These are phyloP conservation scores for Tauraco hartlaubi DNA, from an alignment of 2,797 vertebrate genomes.

Conservation along the genomic window DNA sequence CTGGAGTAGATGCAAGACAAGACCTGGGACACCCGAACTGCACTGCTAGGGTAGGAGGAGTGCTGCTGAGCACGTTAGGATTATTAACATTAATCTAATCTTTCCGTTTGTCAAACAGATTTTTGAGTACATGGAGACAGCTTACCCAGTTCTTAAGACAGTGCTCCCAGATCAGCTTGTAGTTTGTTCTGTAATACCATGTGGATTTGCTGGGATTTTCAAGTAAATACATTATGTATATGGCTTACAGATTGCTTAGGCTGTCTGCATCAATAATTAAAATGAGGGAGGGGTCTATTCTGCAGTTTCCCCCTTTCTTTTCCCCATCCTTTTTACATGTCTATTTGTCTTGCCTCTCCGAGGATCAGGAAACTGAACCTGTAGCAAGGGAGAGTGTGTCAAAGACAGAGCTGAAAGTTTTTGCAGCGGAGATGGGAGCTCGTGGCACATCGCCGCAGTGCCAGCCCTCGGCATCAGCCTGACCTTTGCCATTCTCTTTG, in stretches of 20 bases:
- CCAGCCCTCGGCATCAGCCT: not conserved
- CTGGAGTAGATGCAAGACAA: not conserved
- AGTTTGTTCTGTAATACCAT: slow-evolving; percentile 69
- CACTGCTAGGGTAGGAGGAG: not conserved
- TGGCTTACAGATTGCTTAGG: slow-evolving; percentile 75
- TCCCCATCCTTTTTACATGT: not conserved
- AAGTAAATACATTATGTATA: slow-evolving; percentile 78
- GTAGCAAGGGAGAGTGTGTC: not conserved
- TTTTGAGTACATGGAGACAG: slow-evolving; percentile 63
- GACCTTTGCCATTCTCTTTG: slow-evolving; percentile 23
- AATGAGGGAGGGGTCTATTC: slow-evolving; percentile 32
- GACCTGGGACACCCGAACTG: not conserved
- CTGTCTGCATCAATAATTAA: slow-evolving; percentile 76
- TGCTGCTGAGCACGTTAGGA: slow-evolving; percentile 28
- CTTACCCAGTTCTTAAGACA: slow-evolving; percentile 68
- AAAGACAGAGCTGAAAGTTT: not conserved
- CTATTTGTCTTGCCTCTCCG: not conserved
- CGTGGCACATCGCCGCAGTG: not conserved
- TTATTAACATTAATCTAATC: slow-evolving; percentile 74
- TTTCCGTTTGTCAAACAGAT: slow-evolving; percentile 73
- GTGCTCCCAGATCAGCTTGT: slow-evolving; percentile 64
- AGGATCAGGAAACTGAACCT: not conserved
- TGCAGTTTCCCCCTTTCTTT: slow-evolving; percentile 3
- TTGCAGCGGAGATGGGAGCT: not conserved
- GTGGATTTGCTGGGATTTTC: slow-evolving; percentile 77